Percentiles rank a stretch among this genome's conserved stretches.
These are phyloP conservation scores for Typhlichthys eigenmanni DNA, from an alignment of 2,797 vertebrate species.

Conservation along the genomic window DNA sequence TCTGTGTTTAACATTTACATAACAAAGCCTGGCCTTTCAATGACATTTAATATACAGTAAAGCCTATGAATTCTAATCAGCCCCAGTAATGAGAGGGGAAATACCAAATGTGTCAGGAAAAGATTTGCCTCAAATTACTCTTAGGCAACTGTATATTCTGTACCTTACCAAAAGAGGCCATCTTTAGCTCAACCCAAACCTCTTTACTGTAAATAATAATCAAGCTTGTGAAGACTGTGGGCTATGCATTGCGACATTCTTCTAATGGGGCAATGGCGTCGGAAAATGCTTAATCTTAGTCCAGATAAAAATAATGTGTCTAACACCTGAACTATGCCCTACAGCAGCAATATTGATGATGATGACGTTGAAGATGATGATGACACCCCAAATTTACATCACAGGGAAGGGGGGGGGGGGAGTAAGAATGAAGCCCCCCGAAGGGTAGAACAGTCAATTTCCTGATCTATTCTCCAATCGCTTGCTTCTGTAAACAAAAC, in stretches of 20 bases:
- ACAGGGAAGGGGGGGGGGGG: too few species aligned
- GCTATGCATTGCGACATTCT: neutral
- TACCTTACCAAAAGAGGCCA: slow-evolving; percentile 22
- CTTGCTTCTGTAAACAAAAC: too few species aligned
- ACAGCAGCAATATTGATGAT: neutral
- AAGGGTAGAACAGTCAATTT: neutral
- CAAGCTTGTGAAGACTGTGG: slow-evolving; percentile 16
- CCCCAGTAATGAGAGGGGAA: slow-evolving; percentile 75
- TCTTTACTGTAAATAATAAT: slow-evolving; percentile 27
- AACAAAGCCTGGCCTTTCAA: slow-evolving; percentile 79
- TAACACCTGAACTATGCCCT: slow-evolving; percentile 5
- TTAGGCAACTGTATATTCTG: slow-evolving; percentile 26
- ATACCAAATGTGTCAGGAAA: slow-evolving; percentile 75
- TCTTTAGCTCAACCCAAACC: slow-evolving; percentile 11
- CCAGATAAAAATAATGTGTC: neutral
- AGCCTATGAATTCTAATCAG: slow-evolving; percentile 77
- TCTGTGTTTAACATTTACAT: slow-evolving; percentile 76
- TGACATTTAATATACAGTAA: slow-evolving; percentile 76
- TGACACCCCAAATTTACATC: too few species aligned
- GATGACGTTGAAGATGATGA: too few species aligned
- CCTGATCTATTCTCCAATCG: too few species aligned
- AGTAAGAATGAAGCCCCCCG: neutral
- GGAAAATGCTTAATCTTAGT: neutral
- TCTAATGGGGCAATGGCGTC: neutral
- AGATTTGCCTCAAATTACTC: slow-evolving; percentile 68